phyloP scores from a whole-genome alignment of 2,113 vertebrate genomes.

The Poeciliopsis turrubarensis region DNA sequence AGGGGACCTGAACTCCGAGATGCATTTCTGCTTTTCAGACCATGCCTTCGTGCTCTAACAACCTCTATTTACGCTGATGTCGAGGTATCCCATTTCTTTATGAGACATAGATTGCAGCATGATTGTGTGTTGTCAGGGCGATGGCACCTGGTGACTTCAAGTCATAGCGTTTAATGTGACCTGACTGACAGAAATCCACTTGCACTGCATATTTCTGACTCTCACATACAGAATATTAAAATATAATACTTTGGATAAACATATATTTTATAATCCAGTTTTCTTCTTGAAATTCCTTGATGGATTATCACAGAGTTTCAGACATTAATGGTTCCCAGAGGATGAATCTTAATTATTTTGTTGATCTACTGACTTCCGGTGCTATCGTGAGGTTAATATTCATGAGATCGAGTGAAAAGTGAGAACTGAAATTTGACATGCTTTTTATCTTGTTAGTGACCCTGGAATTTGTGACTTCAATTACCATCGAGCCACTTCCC shows the following conservation, averaged over 20 bases:
- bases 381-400: background rate
- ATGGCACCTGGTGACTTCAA: slow-evolving; percentile 23
- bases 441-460: slow-evolving; percentile 1
- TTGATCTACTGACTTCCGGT: background rate
- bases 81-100: slow-evolving; percentile 47
- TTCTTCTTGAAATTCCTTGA: background rate
- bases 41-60: slow-evolving; percentile 48
- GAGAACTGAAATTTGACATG: slow-evolving; percentile 1
- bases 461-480: background rate
- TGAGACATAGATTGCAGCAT: slow-evolving; percentile 32
- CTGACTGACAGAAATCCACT: slow-evolving; percentile 12
- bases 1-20: slow-evolving; percentile 69
- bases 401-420: background rate
- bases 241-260: background rate
- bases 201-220: background rate
- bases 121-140: slow-evolving; percentile 39
- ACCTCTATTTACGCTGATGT: slow-evolving; percentile 66
- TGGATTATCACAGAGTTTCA: slow-evolving; percentile 10
- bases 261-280: background rate
- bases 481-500: background rate
- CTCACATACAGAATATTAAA: slow-evolving; percentile 5
- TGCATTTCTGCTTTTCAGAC: slow-evolving; percentile 69
- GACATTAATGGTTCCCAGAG: slow-evolving; percentile 6
- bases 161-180: slow-evolving; percentile 27
- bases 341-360: slow-evolving; percentile 16